Base-by-base conservation (phyloP, 2,888 invertebrate species). In the Syrista parreyssii region DNA sequence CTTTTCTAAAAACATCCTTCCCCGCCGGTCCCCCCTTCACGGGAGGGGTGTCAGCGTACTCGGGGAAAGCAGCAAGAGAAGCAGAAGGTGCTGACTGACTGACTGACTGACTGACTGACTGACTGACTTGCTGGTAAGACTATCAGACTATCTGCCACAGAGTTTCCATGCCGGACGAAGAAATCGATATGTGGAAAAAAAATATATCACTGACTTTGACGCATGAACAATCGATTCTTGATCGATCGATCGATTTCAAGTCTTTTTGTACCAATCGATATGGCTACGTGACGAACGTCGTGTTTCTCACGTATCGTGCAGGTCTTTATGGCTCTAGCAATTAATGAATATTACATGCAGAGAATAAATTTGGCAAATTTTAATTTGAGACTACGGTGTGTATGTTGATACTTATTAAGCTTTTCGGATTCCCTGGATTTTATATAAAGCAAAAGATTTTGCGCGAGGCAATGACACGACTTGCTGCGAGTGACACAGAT, bases 1-100 rank as follows among this genome's bases (percentile, higher is more conserved):
- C 88, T 88, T 89, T 88, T 86, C 87, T 81, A 85, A 89, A 89
- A 89, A 89, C 89, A 89, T 89, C 12, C 78, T 35, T 30, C 78
- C 71, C 72, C 23, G 71, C 32, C 23, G 71, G 71, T 12, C 69
- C 0, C 32, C 23, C 31, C 40, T 30, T 15, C 30, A 4, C 12
- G 31, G 33, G 71, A 30, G 31, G 71, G 15, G 71, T 30, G 30
- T 34, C 71, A 23, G 71, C 15, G 68, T 12, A 82, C 80, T 78
- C 74, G 68, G 75, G 75, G 75, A 75, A 74, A 76, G 79, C 77
- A 77, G 78, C 77, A 78, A 81, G 77, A 81, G 71, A 79, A 23
- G 23, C 55, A 55, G 55, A 55, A 55, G 55, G 55, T 40, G 40
- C 40, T 15, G 40, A 40, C 40, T 40, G 40, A 40, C 40, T 40